phyloP scores from a whole-genome alignment of 2,113 vertebrate species.

The Recurvirostra avosetta region DNA sequence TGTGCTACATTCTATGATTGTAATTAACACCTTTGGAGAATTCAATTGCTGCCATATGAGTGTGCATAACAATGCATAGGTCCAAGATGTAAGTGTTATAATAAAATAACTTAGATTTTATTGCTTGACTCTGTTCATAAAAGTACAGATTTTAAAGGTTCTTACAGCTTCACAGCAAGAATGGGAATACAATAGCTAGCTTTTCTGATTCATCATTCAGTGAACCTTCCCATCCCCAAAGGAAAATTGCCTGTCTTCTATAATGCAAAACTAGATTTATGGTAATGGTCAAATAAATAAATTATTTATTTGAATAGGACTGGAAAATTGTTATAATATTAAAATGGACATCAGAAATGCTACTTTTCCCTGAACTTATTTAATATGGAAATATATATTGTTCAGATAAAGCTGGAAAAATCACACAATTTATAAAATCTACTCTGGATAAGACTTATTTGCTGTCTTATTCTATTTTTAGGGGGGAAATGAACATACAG shows the following conservation, averaged over 20 bases:
- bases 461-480: background rate
- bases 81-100: background rate
- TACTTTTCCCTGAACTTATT: background rate
- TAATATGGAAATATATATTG: background rate
- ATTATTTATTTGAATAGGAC: background rate
- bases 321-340: background rate
- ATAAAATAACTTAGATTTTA: background rate
- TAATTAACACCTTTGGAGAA: constrained; percentile 30
- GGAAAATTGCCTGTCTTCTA: background rate
- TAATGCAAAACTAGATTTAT: background rate
- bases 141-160: background rate
- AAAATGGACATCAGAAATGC: background rate
- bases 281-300: background rate
- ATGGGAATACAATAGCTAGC: background rate
- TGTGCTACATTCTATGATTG: background rate
- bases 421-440: background rate
- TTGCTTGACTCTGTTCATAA: background rate
- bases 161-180: background rate
- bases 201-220: background rate
- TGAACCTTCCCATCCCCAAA: background rate
- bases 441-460: background rate
- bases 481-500: background rate
- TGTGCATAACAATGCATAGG: background rate
- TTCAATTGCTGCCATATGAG: background rate
- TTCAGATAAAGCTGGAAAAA: background rate